phyloP scores from a whole-genome alignment of 2,797 vertebrate species.

The Chloroceryle amazona region DNA sequence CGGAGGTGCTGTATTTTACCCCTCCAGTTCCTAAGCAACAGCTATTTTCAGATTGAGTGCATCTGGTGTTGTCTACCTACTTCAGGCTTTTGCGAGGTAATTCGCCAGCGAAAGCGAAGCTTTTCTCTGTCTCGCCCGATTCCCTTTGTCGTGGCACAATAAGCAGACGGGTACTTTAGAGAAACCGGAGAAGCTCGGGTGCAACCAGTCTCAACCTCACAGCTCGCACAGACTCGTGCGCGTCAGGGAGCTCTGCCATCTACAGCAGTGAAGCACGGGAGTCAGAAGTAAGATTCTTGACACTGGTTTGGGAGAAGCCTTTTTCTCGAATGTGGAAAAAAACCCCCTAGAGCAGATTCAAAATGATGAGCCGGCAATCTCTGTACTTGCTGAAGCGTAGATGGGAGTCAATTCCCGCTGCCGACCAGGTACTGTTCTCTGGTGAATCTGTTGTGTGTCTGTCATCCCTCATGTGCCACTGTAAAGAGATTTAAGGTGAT shows the following conservation, averaged over 20 bases:
- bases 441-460: neutral
- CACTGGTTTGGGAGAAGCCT: neutral
- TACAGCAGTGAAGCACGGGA: slow-evolving; percentile 20
- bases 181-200: neutral
- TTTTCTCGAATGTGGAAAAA: neutral
- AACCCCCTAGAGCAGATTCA: neutral
- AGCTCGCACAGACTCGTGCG: neutral
- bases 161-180: neutral
- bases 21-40: slow-evolving; percentile 87
- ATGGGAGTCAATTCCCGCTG: slow-evolving; percentile 73
- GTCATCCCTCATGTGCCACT: neutral
- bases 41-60: slow-evolving; percentile 83
- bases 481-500: neutral
- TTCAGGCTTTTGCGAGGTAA: slow-evolving; percentile 54
- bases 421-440: slow-evolving; percentile 71
- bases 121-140: neutral
- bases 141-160: neutral
- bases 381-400: slow-evolving; percentile 71
- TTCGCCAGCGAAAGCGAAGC: neutral
- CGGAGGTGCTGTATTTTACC: slow-evolving; percentile 84
- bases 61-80: slow-evolving; percentile 74
- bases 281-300: slow-evolving; percentile 18
- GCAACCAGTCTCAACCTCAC: neutral
- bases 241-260: neutral
- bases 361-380: slow-evolving; percentile 70